Conservation (phyloP, 2,113 vertebrate species). For the Dryoscopus gambensis region DNA sequence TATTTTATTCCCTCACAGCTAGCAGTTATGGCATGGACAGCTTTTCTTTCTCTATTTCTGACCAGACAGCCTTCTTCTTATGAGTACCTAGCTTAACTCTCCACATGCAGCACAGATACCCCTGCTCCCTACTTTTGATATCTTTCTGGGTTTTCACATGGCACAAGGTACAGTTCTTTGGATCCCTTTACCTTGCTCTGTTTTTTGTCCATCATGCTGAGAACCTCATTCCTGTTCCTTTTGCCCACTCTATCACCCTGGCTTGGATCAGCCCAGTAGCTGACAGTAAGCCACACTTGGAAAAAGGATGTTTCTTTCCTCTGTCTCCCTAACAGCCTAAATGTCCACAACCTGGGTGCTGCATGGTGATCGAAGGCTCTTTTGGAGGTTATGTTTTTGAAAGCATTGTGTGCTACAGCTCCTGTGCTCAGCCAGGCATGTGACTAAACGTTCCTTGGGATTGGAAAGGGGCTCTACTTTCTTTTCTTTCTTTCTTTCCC, state of each 20-base stretch:
- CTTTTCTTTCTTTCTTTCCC: not conserved
- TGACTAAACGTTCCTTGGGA: not conserved
- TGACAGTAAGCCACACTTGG: not conserved
- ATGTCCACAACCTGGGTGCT: not conserved
- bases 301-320: not conserved
- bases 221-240: not conserved
- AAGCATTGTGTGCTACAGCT: not conserved
- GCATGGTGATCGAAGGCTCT: not conserved
- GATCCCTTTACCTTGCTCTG: rapidly evolving
- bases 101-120: not conserved
- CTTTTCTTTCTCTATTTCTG: not conserved
- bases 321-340: not conserved
- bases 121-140: not conserved
- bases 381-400: not conserved
- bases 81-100: not conserved
- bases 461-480: not conserved
- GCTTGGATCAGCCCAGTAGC: not conserved
- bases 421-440: not conserved
- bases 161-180: not conserved
- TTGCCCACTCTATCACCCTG: not conserved
- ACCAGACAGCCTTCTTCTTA: not conserved
- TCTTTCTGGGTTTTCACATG: not conserved
- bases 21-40: not conserved
- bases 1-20: not conserved
- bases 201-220: not conserved